phyloP scores from a whole-genome alignment of 2,797 vertebrate genomes.

The Micromesistius poutassou region DNA sequence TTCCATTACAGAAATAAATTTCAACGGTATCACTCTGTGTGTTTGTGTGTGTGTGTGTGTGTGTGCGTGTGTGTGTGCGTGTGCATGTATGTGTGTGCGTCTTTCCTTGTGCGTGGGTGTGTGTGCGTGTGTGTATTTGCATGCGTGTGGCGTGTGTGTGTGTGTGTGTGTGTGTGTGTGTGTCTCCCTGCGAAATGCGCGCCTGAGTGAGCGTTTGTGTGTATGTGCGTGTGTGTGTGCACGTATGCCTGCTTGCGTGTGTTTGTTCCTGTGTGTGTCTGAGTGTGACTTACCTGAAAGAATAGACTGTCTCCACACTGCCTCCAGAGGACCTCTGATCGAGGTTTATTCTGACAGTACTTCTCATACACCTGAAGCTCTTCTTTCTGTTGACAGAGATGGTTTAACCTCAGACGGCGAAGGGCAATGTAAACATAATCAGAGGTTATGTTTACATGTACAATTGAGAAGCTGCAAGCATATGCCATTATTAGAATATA shows the following conservation, averaged over 20 bases:
- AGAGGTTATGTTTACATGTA: not conserved
- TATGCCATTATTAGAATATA: not conserved
- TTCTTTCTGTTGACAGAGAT: slow-evolving; percentile 80
- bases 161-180: not conserved
- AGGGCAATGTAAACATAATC: not conserved
- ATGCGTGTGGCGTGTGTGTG: not conserved
- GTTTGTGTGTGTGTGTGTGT: not conserved
- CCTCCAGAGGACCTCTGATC: slow-evolving; percentile 90
- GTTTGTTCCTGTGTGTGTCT: not conserved
- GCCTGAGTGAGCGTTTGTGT: not conserved
- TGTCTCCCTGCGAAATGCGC: not conserved
- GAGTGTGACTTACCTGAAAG: slow-evolving; percentile 80
- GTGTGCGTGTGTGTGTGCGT: not conserved
- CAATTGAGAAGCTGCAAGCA: not conserved
- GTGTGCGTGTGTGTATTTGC: not conserved
- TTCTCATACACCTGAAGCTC: slow-evolving; percentile 95
- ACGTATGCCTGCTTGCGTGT: not conserved
- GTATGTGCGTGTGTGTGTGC: not conserved
- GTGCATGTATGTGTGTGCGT: not conserved
- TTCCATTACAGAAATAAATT: too few relatives aligned
- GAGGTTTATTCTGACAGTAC: slow-evolving; percentile 94
- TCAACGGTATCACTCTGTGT: not conserved
- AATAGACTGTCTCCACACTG: slow-evolving; percentile 92
- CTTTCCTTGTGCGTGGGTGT: slow-evolving; percentile 3
- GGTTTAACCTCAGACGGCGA: not conserved